These are phyloP conservation scores for Psilanteris sp. DNA, from an alignment of 1,140 invertebrate genomes.

Conservation along the genomic window DNA sequence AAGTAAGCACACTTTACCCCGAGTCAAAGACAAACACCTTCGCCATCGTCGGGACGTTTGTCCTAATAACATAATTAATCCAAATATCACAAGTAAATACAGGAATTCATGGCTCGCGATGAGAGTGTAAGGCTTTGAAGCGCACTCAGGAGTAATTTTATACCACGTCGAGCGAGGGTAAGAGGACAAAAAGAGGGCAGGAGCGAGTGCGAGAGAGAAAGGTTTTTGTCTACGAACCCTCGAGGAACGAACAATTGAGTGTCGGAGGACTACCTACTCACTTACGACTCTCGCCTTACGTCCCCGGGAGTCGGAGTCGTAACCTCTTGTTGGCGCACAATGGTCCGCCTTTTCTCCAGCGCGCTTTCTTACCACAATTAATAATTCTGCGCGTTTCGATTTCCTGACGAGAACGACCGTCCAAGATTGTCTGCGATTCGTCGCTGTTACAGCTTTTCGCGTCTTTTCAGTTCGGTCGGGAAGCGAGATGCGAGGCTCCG, in stretches of 20 bases:
- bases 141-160: slow-evolving; percentile 63
- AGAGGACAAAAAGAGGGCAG: slow-evolving; percentile 60
- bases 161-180: slow-evolving; percentile 61
- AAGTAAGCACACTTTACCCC: slow-evolving; percentile 11
- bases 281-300: slow-evolving; percentile 67
- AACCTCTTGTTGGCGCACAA: slow-evolving; percentile 69
- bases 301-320: slow-evolving; percentile 65
- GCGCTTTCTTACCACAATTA: slow-evolving; percentile 70
- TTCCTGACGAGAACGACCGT: slow-evolving; percentile 55
- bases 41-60: slow-evolving; percentile 4
- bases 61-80: slow-evolving; percentile 59
- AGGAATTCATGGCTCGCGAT: slow-evolving; percentile 40
- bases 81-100: slow-evolving; percentile 62
- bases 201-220: slow-evolving; percentile 57
- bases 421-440: slow-evolving; percentile 50
- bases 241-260: slow-evolving; percentile 67
- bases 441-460: slow-evolving; percentile 42
- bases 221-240: slow-evolving; percentile 68
- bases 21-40: slow-evolving; percentile 45
- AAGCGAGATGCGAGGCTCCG: not conserved
- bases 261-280: slow-evolving; percentile 69
- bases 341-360: slow-evolving; percentile 70
- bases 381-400: slow-evolving; percentile 68
- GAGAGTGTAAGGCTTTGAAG: slow-evolving; percentile 55
- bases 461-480: slow-evolving; percentile 27